Percentiles rank a stretch among this genome's conserved stretches.
Evolutionary conservation across 1,140 invertebrate species (phyloP).

Genomic region (Paralvinella palmiformis): DNA sequence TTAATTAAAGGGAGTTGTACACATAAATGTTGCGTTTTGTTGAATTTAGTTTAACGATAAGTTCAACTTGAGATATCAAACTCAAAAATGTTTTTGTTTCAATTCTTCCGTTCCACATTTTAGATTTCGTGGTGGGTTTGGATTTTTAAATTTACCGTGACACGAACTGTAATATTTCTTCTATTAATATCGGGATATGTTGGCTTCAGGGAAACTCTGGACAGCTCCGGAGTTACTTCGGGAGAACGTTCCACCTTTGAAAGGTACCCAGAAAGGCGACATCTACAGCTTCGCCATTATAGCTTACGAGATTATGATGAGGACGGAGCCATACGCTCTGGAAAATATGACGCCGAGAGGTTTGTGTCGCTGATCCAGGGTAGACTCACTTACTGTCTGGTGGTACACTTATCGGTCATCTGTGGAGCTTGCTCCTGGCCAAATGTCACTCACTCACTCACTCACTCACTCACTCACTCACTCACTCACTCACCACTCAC

Average conservation of each 20-base stretch:
- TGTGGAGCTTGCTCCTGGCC: too few relatives aligned
- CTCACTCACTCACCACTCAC: too few relatives aligned
- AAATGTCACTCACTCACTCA: too few relatives aligned
- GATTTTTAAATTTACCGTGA: background rate
- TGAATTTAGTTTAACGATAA: too few relatives aligned
- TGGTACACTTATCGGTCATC: too few relatives aligned
- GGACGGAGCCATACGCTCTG: conserved; percentile 17
- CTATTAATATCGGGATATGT: background rate
- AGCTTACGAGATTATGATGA: conserved; percentile 19
- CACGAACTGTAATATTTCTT: background rate
- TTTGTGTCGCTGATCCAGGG: too few relatives aligned
- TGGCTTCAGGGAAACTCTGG: conserved; percentile 18
- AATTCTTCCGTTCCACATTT: background rate
- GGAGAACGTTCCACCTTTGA: conserved; percentile 14
- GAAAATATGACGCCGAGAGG: conserved; percentile 19
- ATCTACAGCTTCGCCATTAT: conserved; percentile 20
- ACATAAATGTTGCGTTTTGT: too few relatives aligned
- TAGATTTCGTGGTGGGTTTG: background rate
- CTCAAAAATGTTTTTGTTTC: background rate
- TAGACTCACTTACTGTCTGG: too few relatives aligned
- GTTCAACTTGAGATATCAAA: background rate
- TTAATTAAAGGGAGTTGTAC: too few relatives aligned
- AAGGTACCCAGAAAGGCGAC: conserved; percentile 18
- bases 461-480: too few relatives aligned
- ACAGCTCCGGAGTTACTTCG: conserved; percentile 21